These are phyloP conservation scores for Leucozona laternaria DNA, from an alignment of 2,888 invertebrate genomes.

Conservation along the genomic window DNA sequence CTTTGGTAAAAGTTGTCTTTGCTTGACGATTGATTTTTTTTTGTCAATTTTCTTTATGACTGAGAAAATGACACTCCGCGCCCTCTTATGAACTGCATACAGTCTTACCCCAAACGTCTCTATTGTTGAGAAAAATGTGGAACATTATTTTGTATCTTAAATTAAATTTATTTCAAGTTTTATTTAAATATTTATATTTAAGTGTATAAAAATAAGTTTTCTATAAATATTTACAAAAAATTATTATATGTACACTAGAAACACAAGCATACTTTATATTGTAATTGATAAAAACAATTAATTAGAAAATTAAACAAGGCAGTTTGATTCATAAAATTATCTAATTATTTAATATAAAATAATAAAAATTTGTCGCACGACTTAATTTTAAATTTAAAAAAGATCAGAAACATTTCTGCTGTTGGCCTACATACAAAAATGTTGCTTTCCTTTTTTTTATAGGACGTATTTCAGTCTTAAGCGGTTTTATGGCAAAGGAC, in stretches of 20 bases:
- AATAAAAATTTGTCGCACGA: slow-evolving; percentile 50
- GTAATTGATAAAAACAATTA: slow-evolving; percentile 60
- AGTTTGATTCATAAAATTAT: slow-evolving; percentile 56
- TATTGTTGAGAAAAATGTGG: neutral
- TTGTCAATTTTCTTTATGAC: too few relatives aligned
- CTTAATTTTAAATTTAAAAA: slow-evolving; percentile 60
- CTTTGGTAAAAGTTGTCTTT: too few relatives aligned
- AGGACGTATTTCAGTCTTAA: slow-evolving; percentile 84
- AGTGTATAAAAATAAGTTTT: slow-evolving; percentile 54
- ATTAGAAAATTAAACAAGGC: slow-evolving; percentile 60
- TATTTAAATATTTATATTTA: slow-evolving; percentile 67
- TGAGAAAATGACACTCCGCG: too few relatives aligned
- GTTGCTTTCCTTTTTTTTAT: slow-evolving; percentile 77
- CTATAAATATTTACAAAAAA: slow-evolving; percentile 64
- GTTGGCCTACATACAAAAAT: slow-evolving; percentile 63
- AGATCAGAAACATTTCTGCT: slow-evolving; percentile 62
- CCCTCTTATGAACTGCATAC: too few relatives aligned
- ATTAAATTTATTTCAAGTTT: slow-evolving; percentile 56
- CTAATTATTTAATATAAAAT: slow-evolving; percentile 40
- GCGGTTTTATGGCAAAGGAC: slow-evolving; percentile 79
- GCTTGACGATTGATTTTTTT: too few relatives aligned
- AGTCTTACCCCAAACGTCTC: neutral
- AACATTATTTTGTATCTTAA: slow-evolving; percentile 41
- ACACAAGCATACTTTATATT: slow-evolving; percentile 66
- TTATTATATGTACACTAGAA: slow-evolving; percentile 69